A percentile compares a stretch with the other conserved stretches of the same genome.
phyloP scores from a whole-genome alignment of 2,797 vertebrate genomes.

The Balearica regulorum region DNA sequence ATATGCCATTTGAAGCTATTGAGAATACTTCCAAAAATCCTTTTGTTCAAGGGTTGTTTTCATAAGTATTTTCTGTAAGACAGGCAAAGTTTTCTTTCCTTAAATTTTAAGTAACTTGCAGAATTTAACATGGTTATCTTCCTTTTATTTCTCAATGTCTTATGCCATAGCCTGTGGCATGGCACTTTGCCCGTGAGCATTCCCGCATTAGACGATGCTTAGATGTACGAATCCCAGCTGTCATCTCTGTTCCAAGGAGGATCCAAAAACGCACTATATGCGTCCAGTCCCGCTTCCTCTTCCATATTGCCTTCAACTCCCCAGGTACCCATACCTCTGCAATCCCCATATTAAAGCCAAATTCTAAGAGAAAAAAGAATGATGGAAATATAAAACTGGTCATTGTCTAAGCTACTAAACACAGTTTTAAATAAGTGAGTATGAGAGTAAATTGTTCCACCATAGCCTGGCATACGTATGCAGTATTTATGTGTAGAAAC shows the following conservation, averaged over 20 bases:
- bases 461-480: background rate
- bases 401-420: background rate
- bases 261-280: background rate
- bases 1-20: background rate
- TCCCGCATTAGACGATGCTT: background rate
- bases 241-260: background rate
- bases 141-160: constrained; percentile 26
- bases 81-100: constrained; percentile 13
- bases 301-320: background rate
- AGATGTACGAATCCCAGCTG: background rate
- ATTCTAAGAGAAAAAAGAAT: background rate
- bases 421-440: background rate
- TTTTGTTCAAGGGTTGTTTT: constrained; percentile 32
- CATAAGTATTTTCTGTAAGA: constrained; percentile 31
- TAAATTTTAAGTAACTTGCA: constrained; percentile 33
- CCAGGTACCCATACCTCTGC: background rate
- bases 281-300: background rate
- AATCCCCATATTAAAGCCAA: background rate
- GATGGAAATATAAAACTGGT: background rate
- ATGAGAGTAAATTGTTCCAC: background rate
- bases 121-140: background rate
- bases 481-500: background rate
- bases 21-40: constrained; percentile 1
- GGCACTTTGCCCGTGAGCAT: background rate
- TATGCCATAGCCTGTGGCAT: background rate